phyloP scores from a whole-genome alignment of 2,113 vertebrate species.

The Illadopsis cleaveri region DNA sequence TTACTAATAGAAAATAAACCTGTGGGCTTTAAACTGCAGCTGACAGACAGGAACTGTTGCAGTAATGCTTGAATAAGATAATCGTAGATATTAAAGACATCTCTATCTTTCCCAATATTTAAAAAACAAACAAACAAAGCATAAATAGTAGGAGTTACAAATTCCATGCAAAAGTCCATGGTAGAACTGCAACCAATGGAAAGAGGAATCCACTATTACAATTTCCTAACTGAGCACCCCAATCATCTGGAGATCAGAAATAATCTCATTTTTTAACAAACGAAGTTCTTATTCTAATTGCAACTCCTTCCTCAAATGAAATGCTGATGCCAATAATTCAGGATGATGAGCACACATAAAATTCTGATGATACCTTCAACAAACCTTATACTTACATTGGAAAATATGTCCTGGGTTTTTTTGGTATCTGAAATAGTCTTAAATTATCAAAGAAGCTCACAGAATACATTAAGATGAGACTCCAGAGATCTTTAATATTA shows the following conservation, averaged over 20 bases:
- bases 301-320: neutral
- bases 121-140: neutral
- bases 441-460: neutral
- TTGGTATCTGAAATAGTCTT: neutral
- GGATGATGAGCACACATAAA: neutral
- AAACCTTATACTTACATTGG: neutral
- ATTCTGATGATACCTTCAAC: neutral
- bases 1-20: neutral
- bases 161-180: neutral
- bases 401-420: neutral
- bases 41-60: neutral
- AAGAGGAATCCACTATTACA: neutral
- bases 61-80: neutral
- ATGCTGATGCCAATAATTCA: neutral
- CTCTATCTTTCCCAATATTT: neutral
- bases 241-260: neutral
- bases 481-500: slow-evolving; percentile 32
- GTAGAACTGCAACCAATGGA: neutral
- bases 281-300: neutral
- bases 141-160: neutral
- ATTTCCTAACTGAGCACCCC: neutral
- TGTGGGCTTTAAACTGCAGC: neutral
- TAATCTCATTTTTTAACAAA: neutral
- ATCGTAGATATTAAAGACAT: neutral
- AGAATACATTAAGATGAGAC: neutral